phyloP scores from a whole-genome alignment of 2,797 vertebrate species.

The Setipinna tenuifilis region DNA sequence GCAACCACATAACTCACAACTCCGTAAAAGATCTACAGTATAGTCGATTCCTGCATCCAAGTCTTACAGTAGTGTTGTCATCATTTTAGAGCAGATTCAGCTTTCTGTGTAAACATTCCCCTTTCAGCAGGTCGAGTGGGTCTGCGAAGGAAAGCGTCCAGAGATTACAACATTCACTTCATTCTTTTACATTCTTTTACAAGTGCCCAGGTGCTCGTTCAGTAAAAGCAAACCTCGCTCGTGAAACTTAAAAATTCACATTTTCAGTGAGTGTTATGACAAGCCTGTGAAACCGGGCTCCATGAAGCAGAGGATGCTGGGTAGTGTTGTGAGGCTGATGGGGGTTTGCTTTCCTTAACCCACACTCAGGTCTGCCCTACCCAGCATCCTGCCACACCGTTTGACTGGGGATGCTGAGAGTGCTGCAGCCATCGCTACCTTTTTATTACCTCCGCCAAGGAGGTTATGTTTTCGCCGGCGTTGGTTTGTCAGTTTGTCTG shows the following conservation, averaged over 20 bases:
- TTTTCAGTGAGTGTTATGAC: slow-evolving; percentile 27
- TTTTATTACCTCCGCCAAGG: too few relatives aligned
- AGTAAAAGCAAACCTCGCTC: neutral
- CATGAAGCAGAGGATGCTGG: neutral
- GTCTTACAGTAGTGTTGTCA: too few relatives aligned
- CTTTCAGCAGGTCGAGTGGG: slow-evolving; percentile 1
- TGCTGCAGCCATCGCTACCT: neutral
- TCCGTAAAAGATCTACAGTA: neutral
- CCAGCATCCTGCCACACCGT: too few relatives aligned
- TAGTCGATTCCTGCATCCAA: neutral
- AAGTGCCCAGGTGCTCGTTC: slow-evolving; percentile 23
- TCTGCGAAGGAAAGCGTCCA: neutral
- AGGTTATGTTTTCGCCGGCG: too few relatives aligned
- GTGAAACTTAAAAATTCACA: slow-evolving; percentile 41
- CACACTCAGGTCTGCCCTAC: neutral
- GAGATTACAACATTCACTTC: neutral
- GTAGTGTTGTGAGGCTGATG: neutral
- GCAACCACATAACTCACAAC: neutral
- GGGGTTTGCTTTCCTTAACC: neutral
- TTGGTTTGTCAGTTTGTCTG: too few relatives aligned
- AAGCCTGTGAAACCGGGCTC: slow-evolving; percentile 15
- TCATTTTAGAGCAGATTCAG: neutral
- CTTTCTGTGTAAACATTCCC: neutral
- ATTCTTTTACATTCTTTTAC: slow-evolving; percentile 38
- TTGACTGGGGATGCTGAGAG: too few relatives aligned